Base-by-base conservation (phyloP, 2,797 vertebrate species). In the Gobionotothen gibberifrons region DNA sequence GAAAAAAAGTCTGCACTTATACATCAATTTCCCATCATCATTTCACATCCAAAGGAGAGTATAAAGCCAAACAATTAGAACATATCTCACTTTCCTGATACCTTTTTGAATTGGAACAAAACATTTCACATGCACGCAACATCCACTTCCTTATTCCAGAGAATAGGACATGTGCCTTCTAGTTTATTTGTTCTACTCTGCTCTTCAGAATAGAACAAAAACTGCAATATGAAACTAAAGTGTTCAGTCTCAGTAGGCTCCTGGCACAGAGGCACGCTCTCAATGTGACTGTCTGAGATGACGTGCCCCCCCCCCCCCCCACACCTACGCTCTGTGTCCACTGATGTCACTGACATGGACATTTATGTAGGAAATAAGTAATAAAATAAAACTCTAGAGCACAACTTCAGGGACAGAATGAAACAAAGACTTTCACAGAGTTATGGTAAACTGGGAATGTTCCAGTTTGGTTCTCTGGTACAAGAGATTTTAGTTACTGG, bases 321-420 rank as follows among this genome's bases (percentile, higher is more conserved):
- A 11, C 39, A n/a, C 49, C 11, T 3, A 46, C 42, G 40, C 71
- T 76, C 71, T 58, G 47, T 63, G 78, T 56, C 66, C 59, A 58
- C 79, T 88, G 76, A 88, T 84, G 86, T 85, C 82, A 89, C 81
- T 72, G 72, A 76, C 73, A 61, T 73, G 19, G 63, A 81, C 75
- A 69, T 89, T 85, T 78, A 81, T 86, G 73, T 51, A 59, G 81
- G 83, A 89, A 89, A 84, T 69, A 65, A 74, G 83, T 72, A 9
- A 79, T 90, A 75, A 88, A 89, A 80, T 70, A 53, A 86, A 86
- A 69, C 77, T 72, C 78, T 57, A 77, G 79, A 84, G 65, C 46
- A 39, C 17, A 51, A 56, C 85, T 84, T 78, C 65, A 76, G 39
- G 42, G 76, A 66, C 44, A 19, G 42, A 76, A 42, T 74, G 67